Conservation (phyloP, 2,797 vertebrate species). For the Eupleurogrammus muticus region DNA sequence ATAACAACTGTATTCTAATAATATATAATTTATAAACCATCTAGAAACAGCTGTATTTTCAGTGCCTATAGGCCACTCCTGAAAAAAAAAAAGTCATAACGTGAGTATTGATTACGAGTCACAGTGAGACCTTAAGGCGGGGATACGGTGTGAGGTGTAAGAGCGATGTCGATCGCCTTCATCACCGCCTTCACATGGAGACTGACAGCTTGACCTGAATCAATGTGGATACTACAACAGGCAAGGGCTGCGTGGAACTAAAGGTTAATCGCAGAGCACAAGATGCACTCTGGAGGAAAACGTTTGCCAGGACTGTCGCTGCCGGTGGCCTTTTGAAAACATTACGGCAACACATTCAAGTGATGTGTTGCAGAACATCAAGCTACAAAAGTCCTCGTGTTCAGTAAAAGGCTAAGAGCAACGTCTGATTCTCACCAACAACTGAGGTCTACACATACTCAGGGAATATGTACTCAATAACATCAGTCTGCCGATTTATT, state of each 20-base stretch:
- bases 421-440: no score
- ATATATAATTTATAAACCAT: background rate
- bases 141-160: background rate
- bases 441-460: no score
- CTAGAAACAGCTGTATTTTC: background rate
- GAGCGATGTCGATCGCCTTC: background rate
- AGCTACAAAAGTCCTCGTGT: background rate
- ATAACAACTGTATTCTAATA: background rate
- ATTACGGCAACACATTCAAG: background rate
- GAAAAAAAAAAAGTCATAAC: no score
- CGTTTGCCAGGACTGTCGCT: background rate
- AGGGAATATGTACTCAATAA: no score
- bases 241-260: background rate
- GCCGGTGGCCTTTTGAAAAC: constrained; percentile 19
- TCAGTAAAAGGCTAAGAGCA: background rate
- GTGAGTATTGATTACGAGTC: constrained; percentile 16
- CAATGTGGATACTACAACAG: constrained; percentile 16
- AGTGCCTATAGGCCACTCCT: background rate
- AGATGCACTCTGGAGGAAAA: constrained; percentile 5
- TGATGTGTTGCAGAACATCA: background rate
- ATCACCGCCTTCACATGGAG: constrained; percentile 12
- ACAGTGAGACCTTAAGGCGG: constrained; percentile 3
- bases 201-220: constrained; percentile 26
- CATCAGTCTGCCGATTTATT: no score
- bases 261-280: constrained; percentile 32